Base-by-base conservation (phyloP, 2,113 vertebrate genomes). In the Macroglossus sobrinus region DNA sequence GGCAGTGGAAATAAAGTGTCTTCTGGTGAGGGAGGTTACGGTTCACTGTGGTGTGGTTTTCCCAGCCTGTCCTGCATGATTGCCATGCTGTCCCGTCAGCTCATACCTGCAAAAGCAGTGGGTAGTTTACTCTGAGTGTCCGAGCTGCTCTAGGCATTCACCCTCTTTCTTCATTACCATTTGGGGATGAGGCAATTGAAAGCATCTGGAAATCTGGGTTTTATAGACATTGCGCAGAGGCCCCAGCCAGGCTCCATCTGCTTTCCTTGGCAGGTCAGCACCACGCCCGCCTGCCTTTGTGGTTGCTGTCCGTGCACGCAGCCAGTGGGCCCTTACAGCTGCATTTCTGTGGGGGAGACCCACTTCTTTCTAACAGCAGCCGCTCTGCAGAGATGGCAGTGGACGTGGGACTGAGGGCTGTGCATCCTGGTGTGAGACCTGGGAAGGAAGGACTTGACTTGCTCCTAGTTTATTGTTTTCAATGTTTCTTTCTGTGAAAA, bases 151-250 rank as follows among this genome's bases (percentile, higher is more conserved):
- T 40, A 88, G 85, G 43, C 53, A 38, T 76, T 91, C 26, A 66
- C 53, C 40, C 85, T 89, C 78, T 82, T 78, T 94, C 86, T 91
- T 92, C 91, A 79, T 92, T 75, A 90, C 92, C 85, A 30, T 93
- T 72, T 72, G 76, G 81, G 88, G 89, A 91, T 47, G 88, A 94
- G 74, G 91, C 97, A 93, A 79, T 93, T 94, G 91, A 95, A 96
- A 96, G 89, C 97, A 89, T 96, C 96, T 97, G 96, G 94, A 97
- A 96, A 97, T 69, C n/a, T 7, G 11, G 38, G 72, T 96, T 95
- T 97, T 96, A 72, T 66, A 81, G 95, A 63, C 16, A 8, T 86
- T 96, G 91, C 69, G 47, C 57, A 50, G 93, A 96, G 95, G 85
- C 66, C 95, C 61, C 71, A 19, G 91, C 96, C 93, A 97, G 97